Conservation (phyloP, 2,113 vertebrate species). For the Oryzias curvinotus region DNA sequence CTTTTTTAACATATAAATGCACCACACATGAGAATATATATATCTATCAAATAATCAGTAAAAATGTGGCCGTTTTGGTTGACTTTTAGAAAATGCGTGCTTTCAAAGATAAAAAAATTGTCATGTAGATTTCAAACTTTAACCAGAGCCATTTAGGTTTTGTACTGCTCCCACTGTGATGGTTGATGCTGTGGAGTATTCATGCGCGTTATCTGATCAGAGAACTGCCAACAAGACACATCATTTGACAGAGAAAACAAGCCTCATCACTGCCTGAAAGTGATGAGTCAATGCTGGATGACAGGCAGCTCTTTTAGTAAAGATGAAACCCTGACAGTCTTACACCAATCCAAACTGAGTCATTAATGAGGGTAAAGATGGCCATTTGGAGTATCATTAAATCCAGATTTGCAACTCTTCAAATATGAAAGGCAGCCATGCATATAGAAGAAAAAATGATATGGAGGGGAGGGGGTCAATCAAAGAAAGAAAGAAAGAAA, state of each 20-base stretch:
- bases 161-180: slow-evolving; percentile 92
- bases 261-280: slow-evolving; percentile 93
- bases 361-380: slow-evolving; percentile 98
- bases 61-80: slow-evolving; percentile 89
- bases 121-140: slow-evolving; percentile 83
- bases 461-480: slow-evolving; percentile 40
- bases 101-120: slow-evolving; percentile 80
- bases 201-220: slow-evolving; percentile 96
- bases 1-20: too few species aligned
- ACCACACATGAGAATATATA: too few species aligned
- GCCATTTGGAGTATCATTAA: slow-evolving; percentile 99
- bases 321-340: slow-evolving; percentile 89
- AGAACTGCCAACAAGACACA: slow-evolving; percentile 92
- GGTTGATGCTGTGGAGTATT: slow-evolving; percentile 89
- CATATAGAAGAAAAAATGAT: slow-evolving; percentile 29
- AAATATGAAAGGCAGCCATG: slow-evolving; percentile 98
- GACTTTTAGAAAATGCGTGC: slow-evolving; percentile 71
- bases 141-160: slow-evolving; percentile 93
- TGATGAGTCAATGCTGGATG: slow-evolving; percentile 98
- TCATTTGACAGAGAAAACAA: slow-evolving; percentile 98
- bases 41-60: slow-evolving; percentile 15
- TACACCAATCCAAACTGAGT: slow-evolving; percentile 97
- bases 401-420: slow-evolving; percentile 93
- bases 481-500: slow-evolving; percentile 64
- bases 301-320: slow-evolving; percentile 97